These are phyloP conservation scores for Crocuta crocuta DNA, from an alignment of 2,113 vertebrate genomes.

Conservation along the genomic window DNA sequence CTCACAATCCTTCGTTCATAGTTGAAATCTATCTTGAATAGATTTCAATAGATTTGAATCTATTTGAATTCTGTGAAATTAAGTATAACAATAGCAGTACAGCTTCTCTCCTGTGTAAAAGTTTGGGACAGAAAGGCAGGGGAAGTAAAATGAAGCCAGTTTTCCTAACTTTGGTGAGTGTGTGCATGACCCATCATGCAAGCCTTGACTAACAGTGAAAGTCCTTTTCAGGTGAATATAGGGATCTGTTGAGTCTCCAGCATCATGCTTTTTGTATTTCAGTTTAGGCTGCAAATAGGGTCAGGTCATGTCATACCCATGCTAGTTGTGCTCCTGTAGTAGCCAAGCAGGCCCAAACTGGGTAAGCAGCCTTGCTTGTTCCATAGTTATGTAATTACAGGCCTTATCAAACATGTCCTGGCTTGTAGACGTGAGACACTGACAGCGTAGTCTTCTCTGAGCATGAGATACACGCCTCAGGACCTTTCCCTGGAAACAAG, in stretches of 20 bases:
- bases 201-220: not conserved
- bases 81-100: not conserved
- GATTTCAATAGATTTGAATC: too few species aligned
- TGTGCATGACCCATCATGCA: not conserved
- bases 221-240: not conserved
- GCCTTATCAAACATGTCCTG: constrained; percentile 63
- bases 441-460: constrained; percentile 41
- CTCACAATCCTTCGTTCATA: not conserved
- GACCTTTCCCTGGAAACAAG: constrained; percentile 69
- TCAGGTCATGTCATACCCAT: not conserved
- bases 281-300: not conserved
- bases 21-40: not conserved
- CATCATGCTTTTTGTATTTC: not conserved
- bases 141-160: not conserved
- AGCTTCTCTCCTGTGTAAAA: not conserved
- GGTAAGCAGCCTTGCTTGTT: constrained; percentile 7
- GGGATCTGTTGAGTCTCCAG: not conserved
- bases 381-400: constrained; percentile 63
- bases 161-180: not conserved
- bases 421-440: constrained; percentile 58
- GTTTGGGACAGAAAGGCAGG: not conserved
- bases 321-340: not conserved
- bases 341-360: constrained; percentile 59
- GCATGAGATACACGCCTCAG: constrained; percentile 62
- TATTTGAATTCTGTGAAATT: not conserved